Evolutionary conservation across 2,888 invertebrate species (phyloP), one percentile per base, ranked within the genome.

Genomic region (Drosophila longiperda): DNA sequence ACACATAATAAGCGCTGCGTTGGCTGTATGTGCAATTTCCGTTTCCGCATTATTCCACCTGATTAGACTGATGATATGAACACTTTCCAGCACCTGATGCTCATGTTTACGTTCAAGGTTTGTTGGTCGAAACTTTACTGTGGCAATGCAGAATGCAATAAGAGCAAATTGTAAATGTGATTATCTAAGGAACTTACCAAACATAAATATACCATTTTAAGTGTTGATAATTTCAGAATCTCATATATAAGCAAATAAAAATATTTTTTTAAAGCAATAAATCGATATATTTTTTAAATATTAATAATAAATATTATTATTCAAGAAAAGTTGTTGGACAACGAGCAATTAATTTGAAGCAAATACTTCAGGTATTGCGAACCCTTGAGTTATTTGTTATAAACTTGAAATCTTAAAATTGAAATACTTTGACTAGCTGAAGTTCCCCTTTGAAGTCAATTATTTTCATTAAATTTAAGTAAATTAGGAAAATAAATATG

Each of bases 31-130:
- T 77, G 77, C 75, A 76, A 83, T 88, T 90, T 90, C 84, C 87
- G 73, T 78, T 87, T 90, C 87, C 89, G 78, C 75, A 48, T 78
- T 82, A 78, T 87, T 90, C 82, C 87, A 90, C 87, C 82, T 90
- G 87, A 90, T 90, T 87, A 87, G 82, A 55, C 89, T 80, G 78
- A 79, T 83, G 86, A 81, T 74, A 79, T 66, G 75, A 74, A 60
- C 62, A 65, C 68, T 66, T 60, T 50, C 29, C 63, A 66, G 71
- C 75, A 82, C 45, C 62, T 69, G 80, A 42, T 66, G 52, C 69
- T 68, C 61, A 52, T 64, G 61, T 55, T 29, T 3, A 23, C 33
- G 40, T 23, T 45, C 40, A 52, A 26, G 26, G 33, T 32, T 69
- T 52, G 26, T 17, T 58, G 69, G 32, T 40, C 69, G n/a, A 45